Percentiles rank a stretch among this genome's conserved stretches.
Evolutionary conservation across 2,888 invertebrate genomes (phyloP).

Genomic region (Orchesellides sinensis): DNA sequence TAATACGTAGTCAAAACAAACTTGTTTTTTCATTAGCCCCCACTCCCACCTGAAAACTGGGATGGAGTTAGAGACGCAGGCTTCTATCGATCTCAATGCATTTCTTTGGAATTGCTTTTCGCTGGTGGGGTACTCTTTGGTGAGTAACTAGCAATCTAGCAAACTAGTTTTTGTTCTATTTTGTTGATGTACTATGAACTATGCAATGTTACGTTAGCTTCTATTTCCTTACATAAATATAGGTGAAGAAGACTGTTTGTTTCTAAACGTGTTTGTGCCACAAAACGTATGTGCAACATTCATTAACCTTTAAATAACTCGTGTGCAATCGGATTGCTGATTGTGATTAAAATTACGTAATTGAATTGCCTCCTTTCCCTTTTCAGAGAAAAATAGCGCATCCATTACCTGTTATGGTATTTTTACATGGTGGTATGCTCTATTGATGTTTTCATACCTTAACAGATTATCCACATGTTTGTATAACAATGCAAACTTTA

Average conservation of each 20-base stretch:
- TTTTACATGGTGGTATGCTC: conserved; percentile 56
- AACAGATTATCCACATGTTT: background rate
- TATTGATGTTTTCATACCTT: background rate
- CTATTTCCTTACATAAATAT: background rate
- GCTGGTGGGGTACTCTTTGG: conserved; percentile 52
- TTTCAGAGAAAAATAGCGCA: background rate
- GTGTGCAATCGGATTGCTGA: too few relatives aligned
- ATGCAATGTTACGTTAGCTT: background rate
- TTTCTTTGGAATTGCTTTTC: conserved; percentile 59
- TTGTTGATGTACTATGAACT: background rate
- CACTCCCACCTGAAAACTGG: conserved; percentile 56
- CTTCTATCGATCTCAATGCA: conserved; percentile 54
- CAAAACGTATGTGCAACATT: conserved; percentile 5
- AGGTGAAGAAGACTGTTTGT: conserved; percentile 56
- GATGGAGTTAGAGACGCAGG: conserved; percentile 52
- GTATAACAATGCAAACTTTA: background rate
- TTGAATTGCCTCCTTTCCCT: too few relatives aligned
- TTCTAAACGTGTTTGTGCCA: conserved; percentile 41
- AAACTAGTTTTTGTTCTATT: conserved; percentile 38
- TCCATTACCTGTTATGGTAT: conserved; percentile 49
- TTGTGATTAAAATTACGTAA: too few relatives aligned
- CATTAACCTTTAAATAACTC: too few relatives aligned
- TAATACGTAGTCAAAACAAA: background rate
- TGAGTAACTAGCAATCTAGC: too few relatives aligned
- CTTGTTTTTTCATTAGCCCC: conserved; percentile 22